Evolutionary conservation across 2,797 vertebrate species (phyloP), one percentile per base, ranked within the genome.

Genomic region (Pangasius mekongensis): DNA sequence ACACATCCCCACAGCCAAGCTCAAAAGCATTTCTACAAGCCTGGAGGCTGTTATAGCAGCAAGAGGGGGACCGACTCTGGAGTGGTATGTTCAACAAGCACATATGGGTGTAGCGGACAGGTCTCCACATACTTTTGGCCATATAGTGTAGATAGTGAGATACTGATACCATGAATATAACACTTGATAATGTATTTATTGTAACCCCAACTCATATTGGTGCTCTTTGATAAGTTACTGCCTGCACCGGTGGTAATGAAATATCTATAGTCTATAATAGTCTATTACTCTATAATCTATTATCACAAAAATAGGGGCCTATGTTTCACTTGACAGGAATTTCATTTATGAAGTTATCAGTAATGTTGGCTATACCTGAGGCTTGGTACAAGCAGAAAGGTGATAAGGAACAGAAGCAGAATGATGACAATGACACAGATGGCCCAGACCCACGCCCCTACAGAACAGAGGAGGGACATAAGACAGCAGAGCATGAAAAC

Each of bases 391-490:
- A 83, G 76, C 27, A 91, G 73, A 85, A 87, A 54, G 80, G 86
- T 85, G 0, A 94, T 22, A 84, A 89, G 90, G 89, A 94, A 73
- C 33, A 95, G 69, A 64, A 94, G 27, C 49, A 96, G 88, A 88
- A 94, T 84, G 33, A 93, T 47, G 83, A 91, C 7, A 52, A 92
- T 27, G 5, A 60, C 78, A 60, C 86, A 92, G 5, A 93, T 87
- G 49, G 93, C 82, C 94, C 94, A 95, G 58, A 86, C 92, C 94
- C 94, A 92, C 9, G 86, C 73, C 22, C 88, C 95, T 96, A 89
- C 39, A 56, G 24, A 89, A 78, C 52, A 89, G 20, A 91, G 88
- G 14, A 6, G 39, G 3, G 83, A 76, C 64, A 54, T 54, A 43
- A 30, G 4, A 39, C 78, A 66, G 0, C 30, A 22, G 16, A 49